Evolutionary conservation across 2,888 invertebrate species (phyloP).

Genomic region (Dione juno): DNA sequence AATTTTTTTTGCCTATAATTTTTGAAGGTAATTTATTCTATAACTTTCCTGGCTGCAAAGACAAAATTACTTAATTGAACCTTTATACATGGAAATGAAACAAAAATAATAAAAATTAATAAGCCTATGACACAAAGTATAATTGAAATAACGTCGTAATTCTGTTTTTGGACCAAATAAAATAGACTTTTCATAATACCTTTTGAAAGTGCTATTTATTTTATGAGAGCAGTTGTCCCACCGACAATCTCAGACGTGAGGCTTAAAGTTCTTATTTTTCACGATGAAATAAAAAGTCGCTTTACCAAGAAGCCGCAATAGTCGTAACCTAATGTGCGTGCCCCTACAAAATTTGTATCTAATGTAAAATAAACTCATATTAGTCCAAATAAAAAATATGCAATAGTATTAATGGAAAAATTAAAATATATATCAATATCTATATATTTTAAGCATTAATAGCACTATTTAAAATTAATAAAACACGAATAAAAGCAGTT

Average conservation of each 20-base stretch:
- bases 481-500: background rate
- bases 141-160: background rate
- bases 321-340: background rate
- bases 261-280: conserved; percentile 18
- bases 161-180: background rate
- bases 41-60: background rate
- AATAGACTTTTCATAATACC: conserved; percentile 9
- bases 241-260: conserved; percentile 23
- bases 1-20: no score
- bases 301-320: background rate
- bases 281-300: background rate
- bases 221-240: conserved; percentile 19
- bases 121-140: conserved; percentile 1
- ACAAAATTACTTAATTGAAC: background rate
- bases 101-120: background rate
- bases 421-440: no score
- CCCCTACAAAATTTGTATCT: background rate
- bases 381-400: no score
- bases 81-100: background rate
- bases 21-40: background rate
- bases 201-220: conserved; percentile 15
- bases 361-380: background rate
- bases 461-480: no score
- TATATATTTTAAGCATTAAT: no score
- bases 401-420: no score